Percentiles rank a stretch among this genome's conserved stretches.
Evolutionary conservation across 2,797 vertebrate genomes (phyloP).

Genomic region (Alfaro cultratus): DNA sequence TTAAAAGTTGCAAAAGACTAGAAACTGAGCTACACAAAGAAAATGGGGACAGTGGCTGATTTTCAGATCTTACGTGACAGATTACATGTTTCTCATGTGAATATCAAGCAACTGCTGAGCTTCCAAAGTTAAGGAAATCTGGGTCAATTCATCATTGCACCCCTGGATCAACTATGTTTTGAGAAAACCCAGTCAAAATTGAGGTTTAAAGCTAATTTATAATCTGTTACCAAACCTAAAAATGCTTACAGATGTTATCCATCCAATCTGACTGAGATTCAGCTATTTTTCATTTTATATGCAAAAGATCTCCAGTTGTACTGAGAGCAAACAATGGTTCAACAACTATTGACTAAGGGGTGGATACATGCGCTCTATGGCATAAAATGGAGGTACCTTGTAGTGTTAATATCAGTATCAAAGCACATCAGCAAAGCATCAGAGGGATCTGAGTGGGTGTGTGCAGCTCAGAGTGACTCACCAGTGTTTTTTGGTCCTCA

Average conservation of each 20-base stretch:
- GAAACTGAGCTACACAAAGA: neutral
- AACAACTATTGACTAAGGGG: neutral
- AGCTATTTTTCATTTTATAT: neutral
- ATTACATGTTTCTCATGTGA: no score
- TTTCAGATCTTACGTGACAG: neutral
- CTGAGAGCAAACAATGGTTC: no score
- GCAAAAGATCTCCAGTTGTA: neutral
- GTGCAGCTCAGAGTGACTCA: slow-evolving; percentile 17
- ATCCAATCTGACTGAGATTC: neutral
- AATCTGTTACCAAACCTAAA: neutral
- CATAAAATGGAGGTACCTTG: neutral
- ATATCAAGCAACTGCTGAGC: neutral
- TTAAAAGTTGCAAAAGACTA: no score
- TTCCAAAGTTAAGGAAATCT: neutral
- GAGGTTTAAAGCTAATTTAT: neutral
- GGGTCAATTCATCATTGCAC: neutral
- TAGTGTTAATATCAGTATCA: neutral
- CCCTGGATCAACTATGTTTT: neutral
- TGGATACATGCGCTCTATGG: neutral
- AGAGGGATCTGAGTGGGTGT: slow-evolving; percentile 41
- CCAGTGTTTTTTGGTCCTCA: slow-evolving; percentile 44
- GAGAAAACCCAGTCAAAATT: neutral
- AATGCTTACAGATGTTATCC: neutral
- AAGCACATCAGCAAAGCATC: slow-evolving; percentile 23
- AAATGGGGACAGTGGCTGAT: neutral